Percentiles rank a stretch among this genome's conserved stretches.
Conservation (phyloP, 1,140 invertebrate species). For the Homarus americanus region DNA sequence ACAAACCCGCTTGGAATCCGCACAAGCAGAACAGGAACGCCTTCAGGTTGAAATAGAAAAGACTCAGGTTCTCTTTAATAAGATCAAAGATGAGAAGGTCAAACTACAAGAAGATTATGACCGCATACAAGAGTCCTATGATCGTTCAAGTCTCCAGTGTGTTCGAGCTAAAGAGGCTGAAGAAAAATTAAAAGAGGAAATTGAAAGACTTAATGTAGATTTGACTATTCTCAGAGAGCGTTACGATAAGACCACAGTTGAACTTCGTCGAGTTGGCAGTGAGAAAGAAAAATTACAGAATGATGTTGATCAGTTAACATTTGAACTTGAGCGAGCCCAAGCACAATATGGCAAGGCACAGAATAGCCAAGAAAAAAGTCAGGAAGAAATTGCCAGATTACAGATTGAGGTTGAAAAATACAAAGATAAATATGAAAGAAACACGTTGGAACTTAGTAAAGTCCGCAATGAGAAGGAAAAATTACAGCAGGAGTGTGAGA, state of each 20-base stretch:
- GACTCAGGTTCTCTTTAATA: constrained; percentile 86
- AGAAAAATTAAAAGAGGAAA: constrained; percentile 93
- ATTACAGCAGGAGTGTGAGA: constrained; percentile 84
- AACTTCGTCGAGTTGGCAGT: constrained; percentile 87
- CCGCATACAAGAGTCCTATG: constrained; percentile 91
- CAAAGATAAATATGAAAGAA: constrained; percentile 92
- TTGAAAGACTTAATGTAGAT: constrained; percentile 88
- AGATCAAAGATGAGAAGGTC: constrained; percentile 90
- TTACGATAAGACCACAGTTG: constrained; percentile 92
- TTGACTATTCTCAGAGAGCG: constrained; percentile 92
- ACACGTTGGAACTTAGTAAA: constrained; percentile 88
- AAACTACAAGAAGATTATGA: constrained; percentile 91
- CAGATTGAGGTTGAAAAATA: constrained; percentile 93
- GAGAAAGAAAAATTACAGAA: constrained; percentile 92
- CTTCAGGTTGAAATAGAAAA: constrained; percentile 92
- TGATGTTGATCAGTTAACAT: constrained; percentile 90
- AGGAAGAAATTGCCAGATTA: constrained; percentile 91
- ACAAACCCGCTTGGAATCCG: constrained; percentile 90
- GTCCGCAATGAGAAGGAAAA: constrained; percentile 87
- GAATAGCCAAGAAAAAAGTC: constrained; percentile 89
- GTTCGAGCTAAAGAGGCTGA: constrained; percentile 92
- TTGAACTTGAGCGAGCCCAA: constrained; percentile 90
- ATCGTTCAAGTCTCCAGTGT: constrained; percentile 89
- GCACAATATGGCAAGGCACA: constrained; percentile 90
- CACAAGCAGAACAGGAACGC: constrained; percentile 91